Evolutionary conservation across 2,888 invertebrate genomes (phyloP), one percentile per base, ranked within the genome.

Genomic region (Caenorhabditis japonica): DNA sequence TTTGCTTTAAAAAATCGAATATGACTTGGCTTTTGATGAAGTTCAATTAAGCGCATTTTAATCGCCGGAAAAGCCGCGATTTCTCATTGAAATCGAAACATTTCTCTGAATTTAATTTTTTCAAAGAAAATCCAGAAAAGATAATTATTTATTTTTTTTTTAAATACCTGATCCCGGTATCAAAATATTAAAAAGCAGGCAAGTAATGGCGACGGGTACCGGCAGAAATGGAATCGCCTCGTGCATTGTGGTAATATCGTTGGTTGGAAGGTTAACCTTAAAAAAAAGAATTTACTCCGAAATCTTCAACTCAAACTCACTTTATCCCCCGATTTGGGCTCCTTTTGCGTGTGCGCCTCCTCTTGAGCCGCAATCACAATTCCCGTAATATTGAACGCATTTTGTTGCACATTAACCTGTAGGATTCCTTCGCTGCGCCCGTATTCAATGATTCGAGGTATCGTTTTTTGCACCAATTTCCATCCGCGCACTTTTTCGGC

Each of bases 221-320:
- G 96, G 95, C 87, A 97, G 90, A 75, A 94, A 93, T 0, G 97
- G 96, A 79, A 97, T 94, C 30, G 95, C 95, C 23, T 93, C 94
- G 81, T 93, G 92, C 92, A 96, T 95, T 87, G 93, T 91, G 1
- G 94, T 94, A 34, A 90, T 82, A 55, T 87, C 87, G 64, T 85
- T 89, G 21, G 85, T 86, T 7, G 84, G 83, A 10, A 86, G 73
- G 44, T 85, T 82, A 15, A 87, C 79, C 82, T 83, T 21, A 53
- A 74, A 49, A 21, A n/a, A 13, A 17, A 23, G 1, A 30, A 10
- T 12, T 23, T 36, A 10, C 21, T 36, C 5, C 15, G 33, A 7
- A 34, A 21, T 41, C 36, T 7, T 2, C 1, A 30, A 7, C 10
- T 34, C n/a, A 13, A 10, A 13, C 15, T 19, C 33, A 80, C 86